Evolutionary conservation across 2,888 invertebrate species (phyloP).

Genomic region (Eristalis arbustorum): DNA sequence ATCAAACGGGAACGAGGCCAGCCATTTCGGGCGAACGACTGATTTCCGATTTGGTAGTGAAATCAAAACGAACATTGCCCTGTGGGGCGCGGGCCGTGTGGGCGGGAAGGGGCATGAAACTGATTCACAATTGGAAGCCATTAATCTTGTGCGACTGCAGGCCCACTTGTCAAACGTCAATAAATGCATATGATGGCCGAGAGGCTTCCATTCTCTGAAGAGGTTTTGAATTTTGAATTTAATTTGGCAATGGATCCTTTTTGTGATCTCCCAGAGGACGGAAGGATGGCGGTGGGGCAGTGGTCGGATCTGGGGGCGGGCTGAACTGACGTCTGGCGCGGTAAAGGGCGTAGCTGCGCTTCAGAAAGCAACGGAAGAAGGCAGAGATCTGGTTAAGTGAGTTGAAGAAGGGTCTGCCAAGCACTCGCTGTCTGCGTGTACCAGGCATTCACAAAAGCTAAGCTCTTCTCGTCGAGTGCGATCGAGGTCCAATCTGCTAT

Average conservation of each 20-base stretch:
- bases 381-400: too few relatives aligned
- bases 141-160: constrained; percentile 46
- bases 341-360: too few relatives aligned
- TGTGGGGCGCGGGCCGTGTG: background rate
- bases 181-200: constrained; percentile 45
- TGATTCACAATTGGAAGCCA: constrained; percentile 55
- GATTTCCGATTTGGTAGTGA: constrained; percentile 55
- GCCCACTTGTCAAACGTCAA: constrained; percentile 56
- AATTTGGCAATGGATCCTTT: background rate
- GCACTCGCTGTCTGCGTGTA: too few relatives aligned
- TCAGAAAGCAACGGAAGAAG: too few relatives aligned
- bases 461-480: too few relatives aligned
- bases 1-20: constrained; percentile 40
- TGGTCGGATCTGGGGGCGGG: background rate
- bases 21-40: constrained; percentile 52
- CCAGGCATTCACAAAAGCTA: too few relatives aligned
- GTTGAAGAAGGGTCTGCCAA: too few relatives aligned
- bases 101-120: background rate
- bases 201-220: background rate
- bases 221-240: background rate
- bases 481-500: too few relatives aligned
- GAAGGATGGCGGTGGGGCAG: too few relatives aligned
- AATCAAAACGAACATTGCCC: constrained; percentile 14
- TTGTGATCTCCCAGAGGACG: background rate
- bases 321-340: too few relatives aligned